Conservation (phyloP, 1,140 invertebrate species). For the Episyrphus balteatus region DNA sequence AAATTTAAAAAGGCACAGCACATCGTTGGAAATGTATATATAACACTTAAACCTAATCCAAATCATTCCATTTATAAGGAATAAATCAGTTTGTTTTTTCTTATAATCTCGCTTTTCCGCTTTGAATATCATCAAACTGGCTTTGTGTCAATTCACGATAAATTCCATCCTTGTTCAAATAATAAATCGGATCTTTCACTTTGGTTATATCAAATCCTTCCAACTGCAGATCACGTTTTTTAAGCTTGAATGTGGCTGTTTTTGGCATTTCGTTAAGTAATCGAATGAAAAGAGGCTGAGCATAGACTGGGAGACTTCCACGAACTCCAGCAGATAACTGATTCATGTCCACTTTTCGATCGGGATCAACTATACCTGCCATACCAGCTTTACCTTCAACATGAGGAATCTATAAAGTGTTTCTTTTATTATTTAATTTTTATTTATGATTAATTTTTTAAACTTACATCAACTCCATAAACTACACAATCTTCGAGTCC, state of each 20-base stretch:
- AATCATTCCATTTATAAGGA: too few species aligned
- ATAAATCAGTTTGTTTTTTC: neutral
- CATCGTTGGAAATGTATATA: too few species aligned
- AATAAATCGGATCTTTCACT: slow-evolving; percentile 62
- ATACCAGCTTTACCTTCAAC: slow-evolving; percentile 91
- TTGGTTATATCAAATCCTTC: slow-evolving; percentile 61
- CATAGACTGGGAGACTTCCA: slow-evolving; percentile 66
- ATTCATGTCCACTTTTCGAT: slow-evolving; percentile 53
- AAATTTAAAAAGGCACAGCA: too few species aligned
- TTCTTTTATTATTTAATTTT: too few species aligned
- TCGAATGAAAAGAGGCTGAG: slow-evolving; percentile 81
- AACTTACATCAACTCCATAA: slow-evolving; percentile 78
- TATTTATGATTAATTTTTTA: too few species aligned
- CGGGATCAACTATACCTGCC: slow-evolving; percentile 78
- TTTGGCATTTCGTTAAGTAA: slow-evolving; percentile 65
- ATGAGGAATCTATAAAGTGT: slow-evolving; percentile 52
- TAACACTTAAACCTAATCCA: too few species aligned
- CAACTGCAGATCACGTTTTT: slow-evolving; percentile 68
- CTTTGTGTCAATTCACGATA: slow-evolving; percentile 55
- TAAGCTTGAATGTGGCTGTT: slow-evolving; percentile 87
- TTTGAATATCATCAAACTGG: slow-evolving; percentile 52
- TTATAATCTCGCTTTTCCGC: slow-evolving; percentile 49
- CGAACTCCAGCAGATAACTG: slow-evolving; percentile 52
- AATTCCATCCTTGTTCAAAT: slow-evolving; percentile 51
- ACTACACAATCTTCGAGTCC: slow-evolving; percentile 60